Conservation (phyloP, 1,140 invertebrate species). For the Kradibia gibbosae region DNA sequence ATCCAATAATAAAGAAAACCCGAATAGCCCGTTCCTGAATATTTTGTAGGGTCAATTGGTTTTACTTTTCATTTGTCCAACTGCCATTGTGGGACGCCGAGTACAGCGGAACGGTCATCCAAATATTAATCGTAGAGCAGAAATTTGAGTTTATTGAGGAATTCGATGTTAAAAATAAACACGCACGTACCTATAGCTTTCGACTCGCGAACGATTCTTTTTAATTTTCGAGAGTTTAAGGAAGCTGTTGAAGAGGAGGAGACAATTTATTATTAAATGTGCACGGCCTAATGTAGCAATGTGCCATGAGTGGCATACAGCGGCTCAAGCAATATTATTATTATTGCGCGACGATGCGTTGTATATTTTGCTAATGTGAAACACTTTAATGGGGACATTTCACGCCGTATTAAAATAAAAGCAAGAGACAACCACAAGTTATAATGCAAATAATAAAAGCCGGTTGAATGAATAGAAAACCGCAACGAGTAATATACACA, state of each 20-base stretch:
- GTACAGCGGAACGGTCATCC: neutral
- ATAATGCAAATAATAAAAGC: slow-evolving; percentile 9
- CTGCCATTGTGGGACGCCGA: neutral
- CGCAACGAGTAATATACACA: slow-evolving; percentile 38
- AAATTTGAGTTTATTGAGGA: neutral
- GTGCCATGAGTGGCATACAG: slow-evolving; percentile 36
- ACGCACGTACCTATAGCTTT: neutral
- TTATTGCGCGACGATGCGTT: slow-evolving; percentile 36
- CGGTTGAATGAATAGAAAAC: slow-evolving; percentile 13
- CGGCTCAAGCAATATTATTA: slow-evolving; percentile 49
- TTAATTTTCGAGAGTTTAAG: neutral
- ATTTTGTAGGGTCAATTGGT: neutral
- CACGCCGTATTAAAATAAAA: neutral
- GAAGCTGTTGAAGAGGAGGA: neutral
- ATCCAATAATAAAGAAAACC: neutral
- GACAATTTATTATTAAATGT: slow-evolving; percentile 30
- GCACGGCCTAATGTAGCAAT: slow-evolving; percentile 49
- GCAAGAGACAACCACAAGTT: neutral
- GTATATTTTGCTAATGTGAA: slow-evolving; percentile 48
- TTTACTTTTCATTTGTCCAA: neutral
- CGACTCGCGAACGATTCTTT: neutral
- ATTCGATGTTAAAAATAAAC: neutral
- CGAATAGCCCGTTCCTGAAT: neutral
- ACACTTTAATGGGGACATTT: slow-evolving; percentile 14
- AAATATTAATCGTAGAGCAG: neutral